These are phyloP conservation scores for Stenolophus ochropezus DNA, from an alignment of 2,888 invertebrate species.

Conservation along the genomic window DNA sequence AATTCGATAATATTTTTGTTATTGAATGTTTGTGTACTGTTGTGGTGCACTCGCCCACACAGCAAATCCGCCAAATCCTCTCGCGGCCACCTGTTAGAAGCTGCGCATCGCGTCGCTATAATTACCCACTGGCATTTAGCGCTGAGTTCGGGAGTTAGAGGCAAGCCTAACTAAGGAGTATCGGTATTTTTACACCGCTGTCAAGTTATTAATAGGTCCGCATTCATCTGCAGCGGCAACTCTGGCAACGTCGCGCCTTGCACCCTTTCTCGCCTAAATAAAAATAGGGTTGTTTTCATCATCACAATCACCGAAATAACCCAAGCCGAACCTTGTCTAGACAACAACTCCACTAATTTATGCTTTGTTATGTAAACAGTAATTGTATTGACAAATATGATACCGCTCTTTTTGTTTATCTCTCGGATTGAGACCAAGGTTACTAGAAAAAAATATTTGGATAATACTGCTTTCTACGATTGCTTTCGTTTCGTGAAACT, in stretches of 20 bases:
- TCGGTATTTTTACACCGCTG: conserved; percentile 57
- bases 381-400: conserved; percentile 40
- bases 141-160: not conserved
- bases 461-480: conserved; percentile 13
- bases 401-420: conserved; percentile 37
- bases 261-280: conserved; percentile 23
- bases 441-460: conserved; percentile 31
- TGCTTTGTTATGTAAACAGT: conserved; percentile 32
- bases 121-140: conserved; percentile 9
- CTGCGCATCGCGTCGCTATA: not conserved
- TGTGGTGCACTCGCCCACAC: not conserved
- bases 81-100: not conserved
- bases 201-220: conserved; percentile 53
- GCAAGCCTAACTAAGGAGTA: conserved; percentile 52
- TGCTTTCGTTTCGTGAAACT: not conserved
- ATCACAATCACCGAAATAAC: conserved; percentile 32
- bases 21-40: too few relatives aligned
- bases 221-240: conserved; percentile 38
- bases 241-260: not conserved
- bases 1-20: too few relatives aligned
- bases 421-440: conserved; percentile 26
- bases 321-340: not conserved
- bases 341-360: conserved; percentile 21
- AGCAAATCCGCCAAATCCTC: not conserved
- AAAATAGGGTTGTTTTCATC: conserved; percentile 39